phyloP scores from a whole-genome alignment of 2,113 vertebrate species.

The Leptosomus discolor region DNA sequence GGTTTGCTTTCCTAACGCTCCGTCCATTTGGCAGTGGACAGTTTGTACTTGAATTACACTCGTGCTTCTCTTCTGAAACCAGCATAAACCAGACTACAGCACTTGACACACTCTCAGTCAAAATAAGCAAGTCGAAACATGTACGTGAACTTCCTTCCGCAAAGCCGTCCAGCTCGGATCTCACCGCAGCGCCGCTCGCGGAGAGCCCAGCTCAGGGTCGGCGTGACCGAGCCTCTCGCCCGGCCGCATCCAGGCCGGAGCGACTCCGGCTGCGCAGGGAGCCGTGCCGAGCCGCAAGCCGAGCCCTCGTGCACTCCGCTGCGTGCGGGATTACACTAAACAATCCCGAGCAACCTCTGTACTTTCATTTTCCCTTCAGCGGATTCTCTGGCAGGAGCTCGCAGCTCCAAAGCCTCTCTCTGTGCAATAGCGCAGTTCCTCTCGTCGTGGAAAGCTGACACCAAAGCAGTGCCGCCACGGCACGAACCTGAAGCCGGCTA shows the following conservation, averaged over 20 bases:
- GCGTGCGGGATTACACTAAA: accelerated
- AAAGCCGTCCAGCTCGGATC: background rate
- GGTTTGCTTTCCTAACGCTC: background rate
- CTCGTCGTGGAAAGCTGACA: background rate
- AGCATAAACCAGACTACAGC: background rate
- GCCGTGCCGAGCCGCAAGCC: background rate
- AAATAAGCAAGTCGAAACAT: background rate
- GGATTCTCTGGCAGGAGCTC: background rate
- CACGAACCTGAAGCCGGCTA: background rate
- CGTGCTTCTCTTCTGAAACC: background rate
- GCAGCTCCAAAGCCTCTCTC: background rate
- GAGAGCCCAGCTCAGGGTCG: no score
- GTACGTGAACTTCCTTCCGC: background rate
- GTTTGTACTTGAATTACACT: background rate
- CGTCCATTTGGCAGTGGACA: background rate
- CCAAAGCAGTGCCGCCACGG: background rate
- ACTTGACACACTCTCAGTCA: background rate
- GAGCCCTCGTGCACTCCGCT: accelerated
- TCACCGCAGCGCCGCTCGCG: no score
- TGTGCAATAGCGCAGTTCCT: background rate
- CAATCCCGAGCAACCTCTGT: no score
- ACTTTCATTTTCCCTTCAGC: background rate
- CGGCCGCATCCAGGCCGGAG: no score
- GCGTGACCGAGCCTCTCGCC: no score
- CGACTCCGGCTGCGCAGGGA: no score